Base-by-base conservation (phyloP, 2,888 invertebrate species). In the Rhabditoides inermis region DNA sequence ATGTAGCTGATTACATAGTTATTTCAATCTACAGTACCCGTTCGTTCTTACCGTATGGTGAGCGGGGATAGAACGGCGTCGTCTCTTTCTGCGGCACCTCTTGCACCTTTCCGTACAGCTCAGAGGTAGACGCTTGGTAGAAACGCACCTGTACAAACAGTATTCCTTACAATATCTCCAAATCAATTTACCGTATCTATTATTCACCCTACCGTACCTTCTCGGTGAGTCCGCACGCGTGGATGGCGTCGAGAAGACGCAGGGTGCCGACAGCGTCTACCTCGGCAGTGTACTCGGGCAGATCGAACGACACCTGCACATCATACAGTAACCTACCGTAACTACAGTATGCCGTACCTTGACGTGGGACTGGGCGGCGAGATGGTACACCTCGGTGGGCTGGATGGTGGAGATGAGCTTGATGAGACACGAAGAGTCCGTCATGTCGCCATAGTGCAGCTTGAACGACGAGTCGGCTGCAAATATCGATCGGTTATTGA, bases 221-320 rank as follows among this genome's bases (percentile, higher is more conserved):
- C 49, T 86, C 85, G 68, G 86, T 87, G 56, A 92, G 80, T 0
- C 87, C 86, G 61, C 88, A 90, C 0, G 88, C 88, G 63, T 89
- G 82, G 52, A 94, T 88, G 0, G 94, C 92, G 77, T 94, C 92
- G 47, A 92, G 79, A 30, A 94, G 80, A 63, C 92, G 82, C 25
- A 94, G 81, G 0, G 91, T 90, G 12, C 94, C 92, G n/a, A 92
- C 84, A 0, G 87, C 92, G 78, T 92, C 91, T 1, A 94, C 92
- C 81, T 99, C 92, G 0, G 95, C 92, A 0, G 98, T 98, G 76
- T 99, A 99, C 79, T 99, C 95, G 72, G 92, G 91, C 57, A 98
- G 81, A 76, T 99, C 95, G 77, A 98, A 98, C 0, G 95, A 98
- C 39, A 86, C 84, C 85, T 85, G 68, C 41, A 63, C 45, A 28